Conservation (phyloP, 2,113 vertebrate genomes). For the Pseudorhombus dupliciocellatus region DNA sequence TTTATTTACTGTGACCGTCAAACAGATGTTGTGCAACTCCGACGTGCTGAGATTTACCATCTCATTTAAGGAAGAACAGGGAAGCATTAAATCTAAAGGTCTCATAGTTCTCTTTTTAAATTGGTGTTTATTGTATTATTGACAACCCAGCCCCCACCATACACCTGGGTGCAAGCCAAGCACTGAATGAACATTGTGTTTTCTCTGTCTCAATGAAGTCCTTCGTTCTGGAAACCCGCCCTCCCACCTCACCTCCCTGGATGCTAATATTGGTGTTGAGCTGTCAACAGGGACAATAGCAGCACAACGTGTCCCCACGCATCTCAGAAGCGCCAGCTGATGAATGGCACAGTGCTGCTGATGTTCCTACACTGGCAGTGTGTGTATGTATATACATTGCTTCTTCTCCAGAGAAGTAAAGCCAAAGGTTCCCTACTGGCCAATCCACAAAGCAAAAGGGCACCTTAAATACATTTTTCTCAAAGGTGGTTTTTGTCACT, state of each 20-base stretch:
- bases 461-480: too few relatives aligned
- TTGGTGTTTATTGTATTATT: constrained; percentile 5
- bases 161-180: constrained; percentile 44
- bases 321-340: constrained; percentile 57
- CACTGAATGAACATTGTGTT: constrained; percentile 42
- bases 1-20: too few relatives aligned
- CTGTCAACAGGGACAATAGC: constrained; percentile 50
- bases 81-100: constrained; percentile 15
- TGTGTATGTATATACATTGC: too few relatives aligned
- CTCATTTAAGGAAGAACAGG: neutral
- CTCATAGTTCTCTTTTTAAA: constrained; percentile 7
- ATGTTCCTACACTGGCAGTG: constrained; percentile 31
- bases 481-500: too few relatives aligned
- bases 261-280: constrained; percentile 47
- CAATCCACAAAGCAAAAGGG: too few relatives aligned
- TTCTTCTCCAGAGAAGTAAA: too few relatives aligned
- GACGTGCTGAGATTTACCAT: too few relatives aligned
- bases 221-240: constrained; percentile 6
- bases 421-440: too few relatives aligned
- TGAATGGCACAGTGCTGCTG: constrained; percentile 40
- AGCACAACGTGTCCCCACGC: constrained; percentile 61
- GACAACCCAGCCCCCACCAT: constrained; percentile 33
- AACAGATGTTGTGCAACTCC: too few relatives aligned
- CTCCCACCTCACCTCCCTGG: constrained; percentile 36
- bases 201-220: constrained; percentile 24